Evolutionary conservation across 1,140 invertebrate species (phyloP), one percentile per base, ranked within the genome.

Genomic region (Leptopilina boulardi): DNA sequence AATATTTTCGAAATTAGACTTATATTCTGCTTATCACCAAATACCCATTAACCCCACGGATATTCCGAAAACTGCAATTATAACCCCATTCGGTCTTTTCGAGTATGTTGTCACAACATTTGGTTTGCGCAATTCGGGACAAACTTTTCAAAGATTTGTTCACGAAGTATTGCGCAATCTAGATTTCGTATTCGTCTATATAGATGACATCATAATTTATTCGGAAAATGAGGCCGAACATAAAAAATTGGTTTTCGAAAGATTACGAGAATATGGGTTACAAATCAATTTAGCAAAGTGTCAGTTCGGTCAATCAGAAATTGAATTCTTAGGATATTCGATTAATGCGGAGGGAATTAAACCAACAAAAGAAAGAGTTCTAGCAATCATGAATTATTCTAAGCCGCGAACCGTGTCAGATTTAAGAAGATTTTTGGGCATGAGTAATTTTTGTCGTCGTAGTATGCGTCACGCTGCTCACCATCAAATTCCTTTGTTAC

Each of bases 401-500:
- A 44, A n/a, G 13, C 42, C 11, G 11, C 42, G 42, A 3, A 84
- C 76, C 6, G 70, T 85, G 0, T 71, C 81, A 30, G 21, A 89
- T 38, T 66, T 88, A 0, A 75, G 85, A 5, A 70, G 82, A 38
- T 9, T 89, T 90, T 77, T 89, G 1, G 86, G 84, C 4, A 80
- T 89, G 76, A 19, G 86, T 0, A 88, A 89, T 73, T 88, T 84
- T 74, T 89, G 88, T 51, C 70, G 87, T 0, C 38, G 81, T 0
- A 84, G 77, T 66, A 74, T 90, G 23, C 87, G 83, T 2, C 77
- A 76, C 10, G 85, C 85, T 5, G 85, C 88, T 0, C 18, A 77
- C 15, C 47, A 78, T 3, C 87, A 86, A 78, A 75, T 74, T 1
- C 59, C 30, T 0, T 75, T 87, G 0, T 51, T 83, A 15, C 72